Conservation (phyloP, 2,113 vertebrate species). For the Sylvilagus bachmani region DNA sequence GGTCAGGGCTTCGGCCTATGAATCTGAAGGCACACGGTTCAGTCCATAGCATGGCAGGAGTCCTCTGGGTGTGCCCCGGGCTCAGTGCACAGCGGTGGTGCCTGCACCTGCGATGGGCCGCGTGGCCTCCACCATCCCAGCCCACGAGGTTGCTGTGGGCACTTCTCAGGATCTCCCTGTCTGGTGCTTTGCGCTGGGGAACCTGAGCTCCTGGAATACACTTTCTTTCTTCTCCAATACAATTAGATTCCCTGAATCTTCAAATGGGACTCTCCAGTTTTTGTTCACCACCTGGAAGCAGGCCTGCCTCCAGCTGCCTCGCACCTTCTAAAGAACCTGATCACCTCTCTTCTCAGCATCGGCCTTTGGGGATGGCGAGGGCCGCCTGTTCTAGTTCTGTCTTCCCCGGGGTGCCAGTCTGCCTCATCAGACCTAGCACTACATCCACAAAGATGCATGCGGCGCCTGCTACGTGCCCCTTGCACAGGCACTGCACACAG, state of each 20-base stretch:
- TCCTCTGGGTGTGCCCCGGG: not conserved
- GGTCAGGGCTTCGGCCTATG: not conserved
- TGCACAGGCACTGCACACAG: not conserved
- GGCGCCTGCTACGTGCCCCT: not conserved
- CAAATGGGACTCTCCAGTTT: not conserved
- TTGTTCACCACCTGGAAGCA: fast-evolving
- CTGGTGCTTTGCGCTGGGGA: not conserved
- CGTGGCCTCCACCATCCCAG: fast-evolving
- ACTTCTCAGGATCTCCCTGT: not conserved
- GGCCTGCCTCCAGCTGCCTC: too few species aligned
- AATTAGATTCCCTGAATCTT: not conserved
- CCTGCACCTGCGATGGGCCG: not conserved
- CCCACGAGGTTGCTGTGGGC: not conserved
- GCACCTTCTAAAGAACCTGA: fast-evolving
- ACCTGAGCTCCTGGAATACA: not conserved
- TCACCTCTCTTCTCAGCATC: not conserved
- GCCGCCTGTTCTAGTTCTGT: not conserved
- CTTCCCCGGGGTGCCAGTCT: not conserved
- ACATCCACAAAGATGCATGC: not conserved
- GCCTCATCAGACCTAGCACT: not conserved
- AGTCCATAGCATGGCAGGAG: not conserved
- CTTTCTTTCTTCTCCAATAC: not conserved
- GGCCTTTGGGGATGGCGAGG: not conserved
- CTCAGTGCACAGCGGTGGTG: not conserved
- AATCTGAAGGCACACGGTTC: not conserved